Evolutionary conservation across 2,113 vertebrate genomes (phyloP).

Genomic region (Rhinogobius similis): DNA sequence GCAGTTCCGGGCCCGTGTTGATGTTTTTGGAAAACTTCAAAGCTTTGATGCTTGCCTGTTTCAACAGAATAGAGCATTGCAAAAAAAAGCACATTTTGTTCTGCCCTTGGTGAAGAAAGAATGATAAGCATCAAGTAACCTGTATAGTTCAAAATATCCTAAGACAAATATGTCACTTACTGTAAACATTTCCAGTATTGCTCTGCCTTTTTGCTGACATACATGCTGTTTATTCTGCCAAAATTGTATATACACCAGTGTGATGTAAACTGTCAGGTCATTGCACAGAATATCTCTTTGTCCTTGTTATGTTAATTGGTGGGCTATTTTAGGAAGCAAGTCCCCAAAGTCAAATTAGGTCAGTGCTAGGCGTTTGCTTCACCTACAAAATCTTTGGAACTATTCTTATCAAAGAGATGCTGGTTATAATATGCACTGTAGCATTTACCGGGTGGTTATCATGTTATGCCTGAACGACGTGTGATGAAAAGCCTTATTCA

Average conservation of each 20-base stretch:
- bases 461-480: not conserved
- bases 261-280: not conserved
- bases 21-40: conserved; percentile 58
- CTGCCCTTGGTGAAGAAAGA: conserved; percentile 1
- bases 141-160: conserved; percentile 24
- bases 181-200: not conserved
- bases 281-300: not conserved
- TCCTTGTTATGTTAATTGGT: not conserved
- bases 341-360: not conserved
- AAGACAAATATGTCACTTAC: not conserved
- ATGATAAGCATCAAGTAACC: not conserved
- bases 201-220: conserved; percentile 3
- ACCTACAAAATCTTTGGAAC: too few species aligned
- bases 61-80: conserved; percentile 37
- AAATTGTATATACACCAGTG: not conserved
- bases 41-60: conserved; percentile 39
- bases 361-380: too few species aligned
- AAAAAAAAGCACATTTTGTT: conserved; percentile 32
- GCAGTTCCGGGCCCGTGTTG: conserved; percentile 29
- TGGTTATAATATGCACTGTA: not conserved
- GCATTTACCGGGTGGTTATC: not conserved
- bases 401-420: not conserved
- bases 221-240: not conserved
- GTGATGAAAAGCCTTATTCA: not conserved
- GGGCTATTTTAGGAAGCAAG: not conserved